These are phyloP conservation scores for Sicus ferrugineus DNA, from an alignment of 2,888 invertebrate genomes.

Conservation along the genomic window DNA sequence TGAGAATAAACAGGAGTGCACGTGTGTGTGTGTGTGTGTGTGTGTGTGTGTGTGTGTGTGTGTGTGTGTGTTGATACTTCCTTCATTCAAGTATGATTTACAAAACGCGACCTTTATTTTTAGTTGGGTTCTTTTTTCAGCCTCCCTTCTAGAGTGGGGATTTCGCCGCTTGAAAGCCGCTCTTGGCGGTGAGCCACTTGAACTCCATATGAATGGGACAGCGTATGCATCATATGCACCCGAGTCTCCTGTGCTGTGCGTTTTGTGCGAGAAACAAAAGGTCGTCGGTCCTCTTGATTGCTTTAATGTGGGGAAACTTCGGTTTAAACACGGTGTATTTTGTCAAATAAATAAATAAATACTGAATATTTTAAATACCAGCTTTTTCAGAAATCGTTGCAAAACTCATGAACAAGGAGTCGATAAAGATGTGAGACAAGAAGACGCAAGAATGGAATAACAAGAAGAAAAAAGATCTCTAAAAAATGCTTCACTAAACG, in stretches of 20 bases:
- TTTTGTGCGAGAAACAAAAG: too few species aligned
- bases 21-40: not conserved
- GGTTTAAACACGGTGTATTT: not conserved
- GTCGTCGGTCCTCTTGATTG: not conserved
- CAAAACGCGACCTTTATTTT: constrained; percentile 3
- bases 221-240: not conserved
- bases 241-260: too few species aligned
- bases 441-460: too few species aligned
- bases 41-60: not conserved
- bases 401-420: too few species aligned
- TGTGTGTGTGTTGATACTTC: not conserved
- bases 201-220: not conserved
- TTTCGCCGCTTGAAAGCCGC: not conserved
- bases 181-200: not conserved
- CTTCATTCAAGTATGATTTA: not conserved
- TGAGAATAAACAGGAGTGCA: not conserved
- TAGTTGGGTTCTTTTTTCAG: not conserved
- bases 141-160: not conserved
- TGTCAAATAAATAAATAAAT: too few species aligned
- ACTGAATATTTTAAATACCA: too few species aligned
- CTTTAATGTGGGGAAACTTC: not conserved
- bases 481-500: too few species aligned
- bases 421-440: too few species aligned
- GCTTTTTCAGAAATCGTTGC: too few species aligned
- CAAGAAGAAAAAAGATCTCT: too few species aligned